Conservation (phyloP, 2,797 vertebrate species). For the Protonibea diacanthus region DNA sequence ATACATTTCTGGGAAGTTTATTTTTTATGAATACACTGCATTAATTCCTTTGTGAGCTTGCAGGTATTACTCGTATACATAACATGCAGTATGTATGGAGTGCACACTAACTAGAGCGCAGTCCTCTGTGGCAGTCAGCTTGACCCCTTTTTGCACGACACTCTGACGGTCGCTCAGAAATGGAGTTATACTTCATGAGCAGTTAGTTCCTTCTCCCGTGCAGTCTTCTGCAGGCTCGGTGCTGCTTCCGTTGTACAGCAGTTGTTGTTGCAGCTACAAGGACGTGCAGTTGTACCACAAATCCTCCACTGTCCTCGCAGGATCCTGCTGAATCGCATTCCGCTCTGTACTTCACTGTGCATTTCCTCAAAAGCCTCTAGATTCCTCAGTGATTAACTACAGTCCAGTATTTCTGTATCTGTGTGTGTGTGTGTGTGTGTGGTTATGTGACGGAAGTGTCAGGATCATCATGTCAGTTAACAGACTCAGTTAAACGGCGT, state of each 20-base stretch:
- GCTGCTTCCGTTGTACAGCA: background rate
- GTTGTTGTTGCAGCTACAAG: slow-evolving; percentile 3
- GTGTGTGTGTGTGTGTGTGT: background rate
- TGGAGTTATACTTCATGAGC: slow-evolving; percentile 25
- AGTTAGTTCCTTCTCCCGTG: background rate
- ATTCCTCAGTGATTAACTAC: slow-evolving; percentile 30
- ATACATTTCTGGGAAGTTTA: background rate
- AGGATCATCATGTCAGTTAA: slow-evolving; percentile 14
- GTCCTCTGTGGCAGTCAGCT: slow-evolving; percentile 8
- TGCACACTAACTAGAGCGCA: background rate
- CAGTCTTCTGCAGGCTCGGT: slow-evolving; percentile 11
- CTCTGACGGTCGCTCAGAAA: background rate
- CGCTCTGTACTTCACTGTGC: slow-evolving; percentile 24
- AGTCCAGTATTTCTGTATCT: background rate
- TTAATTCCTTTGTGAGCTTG: background rate
- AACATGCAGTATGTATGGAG: background rate
- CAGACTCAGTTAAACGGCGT: background rate
- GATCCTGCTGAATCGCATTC: slow-evolving; percentile 46
- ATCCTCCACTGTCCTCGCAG: slow-evolving; percentile 32
- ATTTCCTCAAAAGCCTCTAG: slow-evolving; percentile 16
- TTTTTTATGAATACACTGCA: background rate
- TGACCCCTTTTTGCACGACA: background rate
- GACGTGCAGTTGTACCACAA: slow-evolving; percentile 28
- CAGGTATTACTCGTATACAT: background rate
- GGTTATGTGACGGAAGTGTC: background rate